These are phyloP conservation scores for Uropsilus gracilis DNA, from an alignment of 2,113 vertebrate species.

Conservation along the genomic window DNA sequence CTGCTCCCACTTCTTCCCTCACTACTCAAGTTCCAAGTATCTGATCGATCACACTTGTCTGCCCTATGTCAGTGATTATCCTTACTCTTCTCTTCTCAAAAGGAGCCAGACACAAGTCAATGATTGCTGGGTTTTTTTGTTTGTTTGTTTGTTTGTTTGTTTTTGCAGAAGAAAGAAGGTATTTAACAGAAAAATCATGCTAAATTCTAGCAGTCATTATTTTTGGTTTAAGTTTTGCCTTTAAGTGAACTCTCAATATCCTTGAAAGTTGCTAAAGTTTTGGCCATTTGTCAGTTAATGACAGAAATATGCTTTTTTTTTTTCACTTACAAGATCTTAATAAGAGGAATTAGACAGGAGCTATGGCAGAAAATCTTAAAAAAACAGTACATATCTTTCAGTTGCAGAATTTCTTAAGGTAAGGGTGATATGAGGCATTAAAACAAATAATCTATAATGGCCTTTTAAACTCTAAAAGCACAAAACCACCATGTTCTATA, in stretches of 20 bases:
- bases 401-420: not conserved
- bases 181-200: not conserved
- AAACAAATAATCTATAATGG: not conserved
- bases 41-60: not conserved
- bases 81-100: not conserved
- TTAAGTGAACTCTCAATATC: not conserved
- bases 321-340: not conserved
- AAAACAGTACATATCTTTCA: not conserved
- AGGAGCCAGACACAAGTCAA: not conserved
- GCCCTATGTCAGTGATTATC: not conserved
- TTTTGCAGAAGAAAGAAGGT: not conserved
- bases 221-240: not conserved
- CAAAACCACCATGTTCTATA: not conserved
- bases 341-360: not conserved
- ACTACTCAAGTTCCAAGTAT: not conserved
- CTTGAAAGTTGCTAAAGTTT: not conserved
- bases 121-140: not conserved
- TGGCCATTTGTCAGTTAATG: not conserved
- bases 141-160: not conserved
- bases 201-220: not conserved
- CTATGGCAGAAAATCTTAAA: not conserved
- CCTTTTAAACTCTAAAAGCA: not conserved
- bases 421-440: not conserved
- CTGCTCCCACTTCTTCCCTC: not conserved
- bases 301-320: not conserved